Evolutionary conservation across 2,888 invertebrate genomes (phyloP).

Genomic region (Chrysodeixis includens): DNA sequence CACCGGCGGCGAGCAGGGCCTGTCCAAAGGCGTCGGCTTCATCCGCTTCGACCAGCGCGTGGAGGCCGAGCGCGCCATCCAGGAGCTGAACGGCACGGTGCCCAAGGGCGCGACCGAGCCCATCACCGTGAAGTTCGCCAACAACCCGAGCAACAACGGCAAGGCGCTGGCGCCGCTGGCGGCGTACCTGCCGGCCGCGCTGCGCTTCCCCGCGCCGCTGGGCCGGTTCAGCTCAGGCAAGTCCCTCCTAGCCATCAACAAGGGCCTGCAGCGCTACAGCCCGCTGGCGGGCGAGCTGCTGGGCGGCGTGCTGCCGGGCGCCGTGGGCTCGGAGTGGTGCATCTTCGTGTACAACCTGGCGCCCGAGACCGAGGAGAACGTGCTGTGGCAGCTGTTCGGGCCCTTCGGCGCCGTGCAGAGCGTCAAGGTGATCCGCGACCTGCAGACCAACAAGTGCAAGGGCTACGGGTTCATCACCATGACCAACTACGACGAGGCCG

Average conservation of each 20-base stretch:
- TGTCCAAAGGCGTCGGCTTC: slow-evolving; percentile 98
- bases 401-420: slow-evolving; percentile 98
- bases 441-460: slow-evolving; percentile 97
- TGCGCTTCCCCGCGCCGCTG: slow-evolving; percentile 90
- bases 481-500: slow-evolving; percentile 98
- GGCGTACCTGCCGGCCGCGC: slow-evolving; percentile 94
- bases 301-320: slow-evolving; percentile 94
- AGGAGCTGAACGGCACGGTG: slow-evolving; percentile 96
- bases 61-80: slow-evolving; percentile 98
- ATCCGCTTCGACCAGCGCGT: slow-evolving; percentile 97
- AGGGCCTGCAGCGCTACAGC: slow-evolving; percentile 93
- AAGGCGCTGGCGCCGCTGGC: slow-evolving; percentile 95
- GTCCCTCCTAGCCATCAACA: slow-evolving; percentile 96
- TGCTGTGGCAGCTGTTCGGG: slow-evolving; percentile 98
- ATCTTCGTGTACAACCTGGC: slow-evolving; percentile 99
- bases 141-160: slow-evolving; percentile 96
- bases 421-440: slow-evolving; percentile 97
- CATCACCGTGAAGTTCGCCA: slow-evolving; percentile 98
- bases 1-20: slow-evolving; percentile 92
- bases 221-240: slow-evolving; percentile 96
- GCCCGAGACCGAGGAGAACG: slow-evolving; percentile 98
- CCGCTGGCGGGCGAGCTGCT: slow-evolving; percentile 96
- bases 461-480: slow-evolving; percentile 98
- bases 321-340: slow-evolving; percentile 94
- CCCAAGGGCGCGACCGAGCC: slow-evolving; percentile 96